These are phyloP conservation scores for Tolmerus cingulatus DNA, from an alignment of 2,888 invertebrate species.

Conservation along the genomic window DNA sequence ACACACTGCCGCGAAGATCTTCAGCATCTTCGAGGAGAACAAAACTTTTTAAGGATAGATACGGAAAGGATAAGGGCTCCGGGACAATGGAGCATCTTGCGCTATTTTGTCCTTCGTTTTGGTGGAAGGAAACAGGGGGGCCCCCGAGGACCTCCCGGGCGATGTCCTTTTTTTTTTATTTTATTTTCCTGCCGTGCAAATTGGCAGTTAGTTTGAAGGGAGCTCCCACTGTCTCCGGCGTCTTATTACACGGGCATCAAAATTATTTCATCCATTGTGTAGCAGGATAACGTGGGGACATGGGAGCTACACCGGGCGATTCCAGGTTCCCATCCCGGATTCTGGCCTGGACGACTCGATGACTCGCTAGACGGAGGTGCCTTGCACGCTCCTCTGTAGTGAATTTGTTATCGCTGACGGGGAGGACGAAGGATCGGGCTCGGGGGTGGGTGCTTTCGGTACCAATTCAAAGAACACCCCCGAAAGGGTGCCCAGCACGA, in stretches of 20 bases:
- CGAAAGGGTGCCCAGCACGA: not conserved
- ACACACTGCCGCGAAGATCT: not conserved
- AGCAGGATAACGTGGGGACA: not conserved
- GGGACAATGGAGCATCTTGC: not conserved
- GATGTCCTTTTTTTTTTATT: not conserved
- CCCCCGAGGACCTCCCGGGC: not conserved
- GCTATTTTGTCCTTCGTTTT: not conserved
- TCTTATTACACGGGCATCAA: not conserved
- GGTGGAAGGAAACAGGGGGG: not conserved
- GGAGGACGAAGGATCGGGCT: not conserved
- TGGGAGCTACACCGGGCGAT: not conserved
- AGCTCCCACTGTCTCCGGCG: not conserved
- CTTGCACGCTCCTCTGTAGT: not conserved
- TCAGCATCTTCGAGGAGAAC: not conserved
- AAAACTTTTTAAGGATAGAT: not conserved
- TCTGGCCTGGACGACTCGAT: not conserved
- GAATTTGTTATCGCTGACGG: not conserved
- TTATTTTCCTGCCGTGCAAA: not conserved
- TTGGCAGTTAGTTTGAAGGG: slow-evolving; percentile 12
- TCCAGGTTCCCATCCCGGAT: not conserved
- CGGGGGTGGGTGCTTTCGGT: not conserved
- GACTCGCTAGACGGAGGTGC: not conserved
- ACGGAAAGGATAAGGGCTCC: not conserved
- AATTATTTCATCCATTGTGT: not conserved
- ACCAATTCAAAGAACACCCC: not conserved